Conservation (phyloP, 2,797 vertebrate species). For the Sebastes kiyomatsui region DNA sequence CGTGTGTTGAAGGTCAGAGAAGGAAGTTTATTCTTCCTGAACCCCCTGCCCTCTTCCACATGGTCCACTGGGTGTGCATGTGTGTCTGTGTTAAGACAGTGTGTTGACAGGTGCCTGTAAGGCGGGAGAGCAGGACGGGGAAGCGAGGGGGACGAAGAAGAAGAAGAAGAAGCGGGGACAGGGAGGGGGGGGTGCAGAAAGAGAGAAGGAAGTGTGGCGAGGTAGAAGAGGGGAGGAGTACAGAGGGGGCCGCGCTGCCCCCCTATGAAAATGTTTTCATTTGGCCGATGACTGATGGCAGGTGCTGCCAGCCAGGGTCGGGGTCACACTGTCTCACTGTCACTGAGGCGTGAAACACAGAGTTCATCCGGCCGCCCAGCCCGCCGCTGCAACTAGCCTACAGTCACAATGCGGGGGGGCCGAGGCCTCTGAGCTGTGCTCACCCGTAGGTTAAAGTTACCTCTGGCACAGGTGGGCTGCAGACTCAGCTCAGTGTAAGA, state of each 20-base stretch:
- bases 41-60: conserved; percentile 66
- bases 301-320: conserved; percentile 74
- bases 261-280: conserved; percentile 86
- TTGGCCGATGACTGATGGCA: conserved; percentile 79
- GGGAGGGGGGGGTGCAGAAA: conserved; percentile 5
- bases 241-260: conserved; percentile 18
- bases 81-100: conserved; percentile 59
- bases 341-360: conserved; percentile 67
- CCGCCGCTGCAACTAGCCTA: neutral
- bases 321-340: conserved; percentile 72
- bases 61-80: conserved; percentile 63
- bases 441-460: conserved; percentile 29
- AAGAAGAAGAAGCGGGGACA: conserved; percentile 12
- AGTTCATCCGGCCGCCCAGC: conserved; percentile 44
- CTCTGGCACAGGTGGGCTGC: conserved; percentile 35
- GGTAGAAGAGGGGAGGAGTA: conserved; percentile 29
- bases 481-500: conserved; percentile 3
- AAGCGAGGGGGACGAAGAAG: conserved; percentile 13
- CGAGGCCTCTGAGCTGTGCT: neutral
- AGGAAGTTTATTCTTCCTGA: conserved; percentile 74
- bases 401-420: neutral
- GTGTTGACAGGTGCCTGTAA: conserved; percentile 80
- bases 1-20: conserved; percentile 67
- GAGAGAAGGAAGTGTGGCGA: conserved; percentile 39
- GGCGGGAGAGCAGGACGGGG: conserved; percentile 50